Base-by-base conservation (phyloP, 2,888 invertebrate species). In the Alloplasta piceator region DNA sequence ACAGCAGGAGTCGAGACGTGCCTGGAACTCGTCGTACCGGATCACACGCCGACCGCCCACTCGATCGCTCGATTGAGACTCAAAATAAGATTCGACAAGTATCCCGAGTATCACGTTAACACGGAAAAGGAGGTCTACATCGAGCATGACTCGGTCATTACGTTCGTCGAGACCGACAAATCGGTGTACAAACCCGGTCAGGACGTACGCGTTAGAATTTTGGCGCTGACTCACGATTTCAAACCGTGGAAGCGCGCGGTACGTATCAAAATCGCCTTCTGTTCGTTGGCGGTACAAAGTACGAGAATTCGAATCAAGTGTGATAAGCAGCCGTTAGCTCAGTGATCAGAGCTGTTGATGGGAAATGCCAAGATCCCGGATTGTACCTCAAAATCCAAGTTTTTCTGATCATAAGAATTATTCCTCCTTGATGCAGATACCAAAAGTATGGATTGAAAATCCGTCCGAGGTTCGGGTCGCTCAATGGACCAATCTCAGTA, bases 361-460 rank as follows among this genome's bases (percentile, higher is more conserved):
- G 26, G 3, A 26, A 26, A 26, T 26, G 1, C 26, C 26, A 26
- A 26, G 26, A 26, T 26, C 26, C n/a, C n/a, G n/a, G n/a, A n/a
- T n/a, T n/a, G n/a, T n/a, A n/a, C n/a, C n/a, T n/a, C n/a, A 26
- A 26, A 26, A 26, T 26, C 10, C 52, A 3, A 9, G 16, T n/a
- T 6, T 36, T 10, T 38, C 12, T 6, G 39, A 7, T 14, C 9
- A 1, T 36, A 5, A n/a, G 9, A 14, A 39, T 43, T 16, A 7
- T 26, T 55, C 41, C 12, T 61, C 46, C 38, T 72, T 7, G 6
- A 38, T 80, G 46, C 86, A 96, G 95, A 94, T 95, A 82, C 93
- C 94, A 14, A 94, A 94, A 87, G 92, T 96, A 64, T 95, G 94
- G 94, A 93, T 96, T 10, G 94, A 95, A 90, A 95, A 95, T 84